Base-by-base conservation (phyloP, 2,113 vertebrate genomes). In the Todiramphus saurophagus region DNA sequence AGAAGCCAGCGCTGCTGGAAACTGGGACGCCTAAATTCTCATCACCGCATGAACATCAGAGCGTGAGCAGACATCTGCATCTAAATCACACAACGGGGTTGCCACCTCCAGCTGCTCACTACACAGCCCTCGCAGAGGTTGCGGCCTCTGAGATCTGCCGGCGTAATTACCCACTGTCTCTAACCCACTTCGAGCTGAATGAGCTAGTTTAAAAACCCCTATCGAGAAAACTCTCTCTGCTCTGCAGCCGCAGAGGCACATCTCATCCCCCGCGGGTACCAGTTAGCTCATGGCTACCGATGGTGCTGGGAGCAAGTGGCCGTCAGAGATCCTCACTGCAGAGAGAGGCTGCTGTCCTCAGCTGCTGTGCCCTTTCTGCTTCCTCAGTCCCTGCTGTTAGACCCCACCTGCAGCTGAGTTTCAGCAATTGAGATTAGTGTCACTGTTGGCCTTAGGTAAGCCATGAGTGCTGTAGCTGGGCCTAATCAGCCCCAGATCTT, bases 101-200 rank as follows among this genome's bases (percentile, higher is more conserved):
- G 91, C 91, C 94, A 87, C 48, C 83, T 95, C 95, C 80, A 89
- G 93, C 96, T 96, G 96, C 95, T 95, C 77, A 4, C 91, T 51
- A 33, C 90, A 82, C 33, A 83, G 87, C 58, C 91, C 83, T 91
- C 2, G 0, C 94, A 84, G 91, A 94, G 95, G 95, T 82, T 95
- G 93, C 7, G 77, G 83, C 93, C 96, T 96, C 93, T 68, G 35
- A 95, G 91, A 64, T 91, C 77, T 10, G 17, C 81, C 6, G 0
- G n/a, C 5, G 11, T 91, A 94, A 97, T 96, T 96, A 94, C 81
- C 53, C 0, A 1, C 69, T 85, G 39, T 70, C 91, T 84, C 77
- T 94, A 97, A 91, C 91, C 91, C 74, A 93, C 67, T 96, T 96
- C 86, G 76, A n/a, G 37, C 48, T 0, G 1, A 92, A 82, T 9